phyloP scores from a whole-genome alignment of 2,113 vertebrate species.

The Xenopus laevis region DNA sequence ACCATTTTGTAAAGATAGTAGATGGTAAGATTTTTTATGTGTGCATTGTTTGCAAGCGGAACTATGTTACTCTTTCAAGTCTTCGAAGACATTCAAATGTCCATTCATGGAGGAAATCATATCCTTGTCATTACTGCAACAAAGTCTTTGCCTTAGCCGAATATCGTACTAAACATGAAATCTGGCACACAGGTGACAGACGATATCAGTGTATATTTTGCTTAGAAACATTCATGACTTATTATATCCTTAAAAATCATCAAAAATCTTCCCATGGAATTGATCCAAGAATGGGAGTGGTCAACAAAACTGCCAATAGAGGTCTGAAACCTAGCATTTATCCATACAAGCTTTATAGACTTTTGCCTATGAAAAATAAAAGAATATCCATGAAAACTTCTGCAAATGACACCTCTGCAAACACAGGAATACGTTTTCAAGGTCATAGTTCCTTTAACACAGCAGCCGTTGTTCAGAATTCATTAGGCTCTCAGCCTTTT shows the following conservation, averaged over 20 bases:
- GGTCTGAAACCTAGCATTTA: constrained; percentile 87
- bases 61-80: constrained; percentile 91
- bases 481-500: constrained; percentile 64
- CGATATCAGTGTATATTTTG: constrained; percentile 98
- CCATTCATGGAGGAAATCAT: constrained; percentile 94
- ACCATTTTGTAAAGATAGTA: constrained; percentile 72
- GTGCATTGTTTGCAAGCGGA: constrained; percentile 88
- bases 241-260: constrained; percentile 96
- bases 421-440: constrained; percentile 58
- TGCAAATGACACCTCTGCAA: constrained; percentile 75
- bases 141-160: constrained; percentile 97
- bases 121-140: constrained; percentile 96
- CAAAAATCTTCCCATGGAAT: constrained; percentile 97
- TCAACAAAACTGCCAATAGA: constrained; percentile 85
- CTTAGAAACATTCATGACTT: constrained; percentile 96
- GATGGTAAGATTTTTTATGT: constrained; percentile 83
- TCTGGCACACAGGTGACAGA: constrained; percentile 96
- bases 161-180: constrained; percentile 94
- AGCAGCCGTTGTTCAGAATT: constrained; percentile 56
- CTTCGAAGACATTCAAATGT: constrained; percentile 94
- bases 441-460: constrained; percentile 52
- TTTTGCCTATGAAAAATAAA: constrained; percentile 92
- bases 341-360: constrained; percentile 93
- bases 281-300: constrained; percentile 84
- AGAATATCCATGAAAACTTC: constrained; percentile 86